A percentile compares a stretch with the other conserved stretches of the same genome.
Evolutionary conservation across 2,113 vertebrate species (phyloP).

Genomic region (Antechinus stuartii): DNA sequence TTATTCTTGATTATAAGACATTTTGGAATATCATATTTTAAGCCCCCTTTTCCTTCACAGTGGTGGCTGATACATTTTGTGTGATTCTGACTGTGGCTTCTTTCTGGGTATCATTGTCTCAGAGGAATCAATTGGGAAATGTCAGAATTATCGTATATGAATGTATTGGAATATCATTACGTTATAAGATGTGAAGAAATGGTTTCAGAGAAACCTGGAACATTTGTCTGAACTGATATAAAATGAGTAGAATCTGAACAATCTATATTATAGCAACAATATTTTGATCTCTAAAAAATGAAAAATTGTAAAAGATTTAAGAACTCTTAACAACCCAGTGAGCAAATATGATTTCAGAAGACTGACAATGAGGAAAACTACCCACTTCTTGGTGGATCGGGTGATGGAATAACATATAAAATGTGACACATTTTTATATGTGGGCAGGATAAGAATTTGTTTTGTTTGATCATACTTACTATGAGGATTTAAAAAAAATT

Average conservation of each 20-base stretch:
- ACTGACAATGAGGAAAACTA: neutral
- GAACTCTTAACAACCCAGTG: neutral
- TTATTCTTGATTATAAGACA: neutral
- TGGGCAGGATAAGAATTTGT: neutral
- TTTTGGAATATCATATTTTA: neutral
- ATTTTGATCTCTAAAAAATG: neutral
- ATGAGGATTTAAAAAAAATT: neutral
- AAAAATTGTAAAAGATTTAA: neutral
- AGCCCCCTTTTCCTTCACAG: neutral
- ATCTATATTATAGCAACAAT: neutral
- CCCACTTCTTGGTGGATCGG: neutral
- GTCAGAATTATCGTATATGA: neutral
- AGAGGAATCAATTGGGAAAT: neutral
- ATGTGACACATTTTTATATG: neutral
- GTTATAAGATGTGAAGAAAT: neutral
- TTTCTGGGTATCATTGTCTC: too few species aligned
- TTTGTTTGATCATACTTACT: neutral
- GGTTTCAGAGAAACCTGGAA: neutral
- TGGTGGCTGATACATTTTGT: neutral
- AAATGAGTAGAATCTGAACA: neutral
- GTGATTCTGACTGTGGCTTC: neutral
- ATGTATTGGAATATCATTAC: neutral
- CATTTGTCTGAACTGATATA: neutral
- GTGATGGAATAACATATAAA: neutral
- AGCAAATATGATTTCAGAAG: neutral